A percentile compares a stretch with the other conserved stretches of the same genome.
Evolutionary conservation across 2,113 vertebrate genomes (phyloP).

Genomic region (Microcebus griseorufus): DNA sequence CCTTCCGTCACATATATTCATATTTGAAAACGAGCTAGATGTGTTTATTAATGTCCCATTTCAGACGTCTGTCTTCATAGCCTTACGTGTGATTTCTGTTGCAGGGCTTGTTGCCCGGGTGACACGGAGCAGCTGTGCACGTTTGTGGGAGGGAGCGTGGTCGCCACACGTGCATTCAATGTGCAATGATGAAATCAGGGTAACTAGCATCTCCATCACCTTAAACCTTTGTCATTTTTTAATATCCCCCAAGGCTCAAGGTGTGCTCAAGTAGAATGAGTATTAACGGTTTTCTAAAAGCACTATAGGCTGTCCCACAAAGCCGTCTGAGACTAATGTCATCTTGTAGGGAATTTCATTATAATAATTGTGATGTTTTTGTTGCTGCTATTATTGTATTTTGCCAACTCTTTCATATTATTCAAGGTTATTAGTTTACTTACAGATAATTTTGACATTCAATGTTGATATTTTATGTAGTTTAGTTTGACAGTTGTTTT

Average conservation of each 20-base stretch:
- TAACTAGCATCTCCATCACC: not conserved
- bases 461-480: not conserved
- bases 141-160: not conserved
- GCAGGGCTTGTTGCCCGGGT: not conserved
- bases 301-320: not conserved
- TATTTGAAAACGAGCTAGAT: not conserved
- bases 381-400: not conserved
- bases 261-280: not conserved
- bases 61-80: not conserved
- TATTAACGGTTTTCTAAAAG: not conserved
- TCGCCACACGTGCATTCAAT: not conserved
- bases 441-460: not conserved
- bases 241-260: no score
- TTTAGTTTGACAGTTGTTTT: not conserved
- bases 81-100: fast-evolving
- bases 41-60: no score
- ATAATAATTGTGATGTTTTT: not conserved
- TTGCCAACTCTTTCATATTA: not conserved
- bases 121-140: not conserved
- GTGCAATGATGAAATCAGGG: not conserved
- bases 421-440: not conserved
- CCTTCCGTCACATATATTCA: not conserved
- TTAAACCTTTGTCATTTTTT: not conserved
- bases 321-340: no score
- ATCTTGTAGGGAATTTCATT: not conserved